phyloP scores from a whole-genome alignment of 1,140 invertebrate genomes.

The Pygmarrhopalites habei region DNA sequence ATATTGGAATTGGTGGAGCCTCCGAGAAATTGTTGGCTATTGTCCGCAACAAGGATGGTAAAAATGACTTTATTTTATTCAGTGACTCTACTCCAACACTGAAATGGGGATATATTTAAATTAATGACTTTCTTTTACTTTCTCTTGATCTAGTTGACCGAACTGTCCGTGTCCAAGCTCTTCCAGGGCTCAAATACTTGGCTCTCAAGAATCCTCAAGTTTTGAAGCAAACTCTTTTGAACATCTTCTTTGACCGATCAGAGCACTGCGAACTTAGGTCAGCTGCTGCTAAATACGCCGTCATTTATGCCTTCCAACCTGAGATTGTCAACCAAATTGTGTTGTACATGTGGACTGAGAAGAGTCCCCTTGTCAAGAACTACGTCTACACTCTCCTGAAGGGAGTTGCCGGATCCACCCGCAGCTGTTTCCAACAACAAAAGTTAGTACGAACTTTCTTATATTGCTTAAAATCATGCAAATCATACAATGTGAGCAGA shows the following conservation, averaged over 20 bases:
- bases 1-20: conserved; percentile 22
- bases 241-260: conserved; percentile 35
- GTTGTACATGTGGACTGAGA: conserved; percentile 36
- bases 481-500: too few relatives aligned
- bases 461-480: too few relatives aligned
- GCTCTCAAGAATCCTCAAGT: conserved; percentile 9
- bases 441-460: too few relatives aligned
- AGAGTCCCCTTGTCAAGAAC: conserved; percentile 33
- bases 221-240: conserved; percentile 21
- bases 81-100: too few relatives aligned
- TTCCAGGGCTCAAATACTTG: conserved; percentile 31
- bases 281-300: conserved; percentile 12
- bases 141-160: too few relatives aligned
- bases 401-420: conserved; percentile 14
- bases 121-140: too few relatives aligned
- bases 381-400: conserved; percentile 31
- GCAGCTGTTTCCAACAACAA: conserved; percentile 23
- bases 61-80: too few relatives aligned
- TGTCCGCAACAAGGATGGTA: conserved; percentile 20
- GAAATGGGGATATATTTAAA: too few relatives aligned
- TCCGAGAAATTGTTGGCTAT: conserved; percentile 27
- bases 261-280: conserved; percentile 32
- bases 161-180: conserved; percentile 31
- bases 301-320: conserved; percentile 13
- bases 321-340: conserved; percentile 24